Evolutionary conservation across 2,113 vertebrate species (phyloP).

Genomic region (Nyctereutes procyonoides): DNA sequence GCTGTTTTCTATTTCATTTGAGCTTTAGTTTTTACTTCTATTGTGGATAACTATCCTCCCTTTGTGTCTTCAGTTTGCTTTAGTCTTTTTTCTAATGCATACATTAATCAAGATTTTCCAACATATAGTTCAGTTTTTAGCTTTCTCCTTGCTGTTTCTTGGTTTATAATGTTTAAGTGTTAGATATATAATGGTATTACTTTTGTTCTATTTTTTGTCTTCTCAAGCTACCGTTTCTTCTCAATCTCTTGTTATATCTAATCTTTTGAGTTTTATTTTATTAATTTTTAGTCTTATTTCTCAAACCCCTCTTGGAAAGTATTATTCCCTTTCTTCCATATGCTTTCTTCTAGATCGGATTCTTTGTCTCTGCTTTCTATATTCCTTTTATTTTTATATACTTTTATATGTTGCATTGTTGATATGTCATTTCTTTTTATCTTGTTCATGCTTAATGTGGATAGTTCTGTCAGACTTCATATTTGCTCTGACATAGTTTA

Average conservation of each 20-base stretch:
- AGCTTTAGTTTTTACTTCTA: background rate
- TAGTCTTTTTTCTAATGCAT: background rate
- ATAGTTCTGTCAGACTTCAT: background rate
- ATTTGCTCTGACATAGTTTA: background rate
- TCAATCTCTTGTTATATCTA: background rate
- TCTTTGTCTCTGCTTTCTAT: background rate
- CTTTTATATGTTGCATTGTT: background rate
- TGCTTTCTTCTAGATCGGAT: background rate
- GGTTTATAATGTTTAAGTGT: conserved; percentile 5
- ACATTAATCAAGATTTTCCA: background rate
- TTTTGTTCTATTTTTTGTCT: background rate
- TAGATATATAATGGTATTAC: background rate
- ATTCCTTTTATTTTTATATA: background rate
- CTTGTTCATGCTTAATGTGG: background rate
- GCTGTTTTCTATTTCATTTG: background rate
- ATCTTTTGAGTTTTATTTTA: conserved; percentile 33
- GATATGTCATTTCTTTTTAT: background rate
- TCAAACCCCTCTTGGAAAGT: background rate
- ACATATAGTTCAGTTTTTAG: background rate
- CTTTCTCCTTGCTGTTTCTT: background rate
- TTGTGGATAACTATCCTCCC: background rate
- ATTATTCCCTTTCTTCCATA: conserved; percentile 1
- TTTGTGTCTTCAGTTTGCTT: background rate
- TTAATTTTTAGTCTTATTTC: conserved; percentile 30
- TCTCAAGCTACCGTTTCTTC: background rate